phyloP scores from a whole-genome alignment of 1,140 invertebrate species.

The Drosophila willistoni region DNA sequence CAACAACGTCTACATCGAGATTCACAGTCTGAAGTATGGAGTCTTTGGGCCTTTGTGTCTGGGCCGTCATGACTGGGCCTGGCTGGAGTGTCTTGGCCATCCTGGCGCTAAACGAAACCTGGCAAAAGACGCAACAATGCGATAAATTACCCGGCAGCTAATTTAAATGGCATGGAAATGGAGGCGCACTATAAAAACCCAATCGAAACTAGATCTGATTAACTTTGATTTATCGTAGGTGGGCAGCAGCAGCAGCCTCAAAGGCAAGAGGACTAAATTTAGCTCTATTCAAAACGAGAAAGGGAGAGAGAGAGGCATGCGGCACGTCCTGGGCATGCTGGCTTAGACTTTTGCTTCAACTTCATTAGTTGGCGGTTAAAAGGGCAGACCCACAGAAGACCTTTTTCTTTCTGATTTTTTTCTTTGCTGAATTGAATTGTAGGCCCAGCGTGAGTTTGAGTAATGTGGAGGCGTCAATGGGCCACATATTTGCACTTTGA shows the following conservation, averaged over 20 bases:
- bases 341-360: constrained; percentile 45
- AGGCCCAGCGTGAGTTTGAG: constrained; percentile 66
- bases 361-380: constrained; percentile 67
- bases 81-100: constrained; percentile 41
- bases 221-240: constrained; percentile 81
- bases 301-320: neutral
- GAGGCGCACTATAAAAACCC: constrained; percentile 62
- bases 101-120: constrained; percentile 78
- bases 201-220: constrained; percentile 81
- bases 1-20: neutral
- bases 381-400: constrained; percentile 50
- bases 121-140: constrained; percentile 70
- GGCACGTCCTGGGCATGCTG: constrained; percentile 1
- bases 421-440: constrained; percentile 63
- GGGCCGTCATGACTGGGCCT: constrained; percentile 35
- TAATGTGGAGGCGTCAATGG: constrained; percentile 69
- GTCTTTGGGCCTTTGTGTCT: constrained; percentile 69
- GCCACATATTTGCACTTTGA: constrained; percentile 77
- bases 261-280: constrained; percentile 59
- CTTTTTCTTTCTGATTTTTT: neutral
- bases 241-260: constrained; percentile 31
- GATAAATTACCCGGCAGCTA: constrained; percentile 79
- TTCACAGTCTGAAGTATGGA: neutral
- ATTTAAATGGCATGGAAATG: constrained; percentile 73
- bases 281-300: constrained; percentile 27